Evolutionary conservation across 2,888 invertebrate genomes (phyloP), one percentile per base, ranked within the genome.

Genomic region (Plagodis pulveraria): DNA sequence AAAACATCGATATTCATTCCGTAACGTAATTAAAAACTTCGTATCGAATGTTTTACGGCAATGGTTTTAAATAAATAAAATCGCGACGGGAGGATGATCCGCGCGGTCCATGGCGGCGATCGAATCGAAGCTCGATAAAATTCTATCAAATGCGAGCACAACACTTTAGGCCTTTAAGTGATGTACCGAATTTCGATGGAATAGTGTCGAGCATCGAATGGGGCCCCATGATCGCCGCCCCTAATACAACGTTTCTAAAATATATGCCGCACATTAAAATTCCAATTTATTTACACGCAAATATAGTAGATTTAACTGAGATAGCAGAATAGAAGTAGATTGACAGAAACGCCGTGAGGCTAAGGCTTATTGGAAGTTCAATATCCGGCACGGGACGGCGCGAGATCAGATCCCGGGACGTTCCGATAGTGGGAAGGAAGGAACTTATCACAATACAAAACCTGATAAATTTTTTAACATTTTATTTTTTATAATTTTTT

Each of bases 401-500:
- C 76, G 77, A 80, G 78, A 81, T 71, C 87, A 83, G 74, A 70
- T 81, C 86, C 84, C 84, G 76, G 64, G 70, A 66, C 66, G 62
- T 73, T 81, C 89, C 88, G 86, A 87, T 76, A 84, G 86, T 80
- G 84, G 71, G 78, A 42, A 56, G 86, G 83, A 72, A 78, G 83
- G 81, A 71, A 56, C 69, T 75, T 79, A 74, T 74, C 73, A 80
- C 81, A 90, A 91, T 85, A 85, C 76, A 90, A 91, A 89, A 89
- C 77, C 77, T 85, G 81, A 73, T 72, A 59, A 81, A 84, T 83
- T 88, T 91, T 90, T 89, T 75, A 89, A 89, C 84, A 77, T 87
- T 91, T 91, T 90, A 89, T 89, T 91, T 87, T 90, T 89, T 88
- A 86, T 87, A 87, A 84, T 87, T 89, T 89, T 86, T 91, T 89